phyloP scores from a whole-genome alignment of 2,888 invertebrate genomes.

The Leptopilina drosophilae region DNA sequence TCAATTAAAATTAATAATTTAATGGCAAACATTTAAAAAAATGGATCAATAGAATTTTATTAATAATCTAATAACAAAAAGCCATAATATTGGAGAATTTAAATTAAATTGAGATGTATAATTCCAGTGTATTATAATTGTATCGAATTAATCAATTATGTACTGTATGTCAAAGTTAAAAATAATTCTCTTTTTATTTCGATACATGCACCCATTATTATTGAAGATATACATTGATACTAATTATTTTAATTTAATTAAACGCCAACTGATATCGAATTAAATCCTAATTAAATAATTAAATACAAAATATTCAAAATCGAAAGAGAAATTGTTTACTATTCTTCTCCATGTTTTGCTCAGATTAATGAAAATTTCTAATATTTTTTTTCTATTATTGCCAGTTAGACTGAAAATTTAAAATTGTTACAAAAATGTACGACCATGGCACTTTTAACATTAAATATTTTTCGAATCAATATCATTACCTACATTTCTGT shows the following conservation, averaged over 20 bases:
- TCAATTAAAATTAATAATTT: background rate
- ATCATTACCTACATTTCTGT: no score
- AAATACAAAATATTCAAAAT: background rate
- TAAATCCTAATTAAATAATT: background rate
- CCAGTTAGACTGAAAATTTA: no score
- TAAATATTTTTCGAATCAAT: no score
- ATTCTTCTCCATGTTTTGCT: no score
- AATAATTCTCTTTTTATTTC: background rate
- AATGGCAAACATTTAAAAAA: background rate
- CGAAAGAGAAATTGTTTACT: no score
- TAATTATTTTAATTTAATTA: background rate
- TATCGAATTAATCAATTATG: background rate
- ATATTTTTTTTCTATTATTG: no score
- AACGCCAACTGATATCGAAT: no score
- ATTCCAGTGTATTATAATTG: background rate
- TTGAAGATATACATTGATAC: background rate
- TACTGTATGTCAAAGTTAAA: background rate
- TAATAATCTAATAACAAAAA: no score
- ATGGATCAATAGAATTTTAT: background rate
- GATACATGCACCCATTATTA: background rate
- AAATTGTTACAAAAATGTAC: no score
- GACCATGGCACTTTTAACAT: no score
- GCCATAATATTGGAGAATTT: no score
- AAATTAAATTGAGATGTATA: background rate
- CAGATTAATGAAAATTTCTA: no score